phyloP scores from a whole-genome alignment of 1,140 invertebrate species.

The Brachionus paranguensis region DNA sequence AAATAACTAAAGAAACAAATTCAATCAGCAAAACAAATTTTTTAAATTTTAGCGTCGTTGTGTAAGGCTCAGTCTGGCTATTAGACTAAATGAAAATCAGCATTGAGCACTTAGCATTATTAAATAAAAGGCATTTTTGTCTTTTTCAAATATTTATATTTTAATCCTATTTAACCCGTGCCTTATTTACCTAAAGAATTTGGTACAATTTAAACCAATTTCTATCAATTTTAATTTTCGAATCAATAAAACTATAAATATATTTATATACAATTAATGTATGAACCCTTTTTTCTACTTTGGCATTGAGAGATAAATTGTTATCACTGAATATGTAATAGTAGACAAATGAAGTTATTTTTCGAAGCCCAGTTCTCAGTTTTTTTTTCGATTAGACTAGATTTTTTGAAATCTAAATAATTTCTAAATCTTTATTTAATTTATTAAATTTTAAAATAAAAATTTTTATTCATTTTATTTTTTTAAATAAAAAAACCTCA shows the following conservation, averaged over 20 bases:
- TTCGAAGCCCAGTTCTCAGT: background rate
- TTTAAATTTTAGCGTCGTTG: background rate
- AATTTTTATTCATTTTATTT: background rate
- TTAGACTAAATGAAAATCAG: background rate
- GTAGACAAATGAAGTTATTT: background rate
- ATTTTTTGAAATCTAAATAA: background rate
- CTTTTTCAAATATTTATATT: conserved; percentile 11
- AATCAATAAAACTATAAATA: background rate
- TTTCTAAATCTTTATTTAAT: background rate
- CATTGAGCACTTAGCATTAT: background rate
- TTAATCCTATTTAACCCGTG: conserved; percentile 22
- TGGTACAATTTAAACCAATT: background rate
- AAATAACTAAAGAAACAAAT: background rate
- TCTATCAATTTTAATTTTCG: background rate
- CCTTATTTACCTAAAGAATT: background rate
- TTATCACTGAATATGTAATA: background rate
- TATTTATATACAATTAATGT: background rate
- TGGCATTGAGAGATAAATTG: background rate
- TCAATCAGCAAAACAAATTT: background rate
- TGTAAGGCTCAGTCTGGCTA: background rate
- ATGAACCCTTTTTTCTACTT: background rate
- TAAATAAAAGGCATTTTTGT: background rate
- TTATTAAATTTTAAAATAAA: background rate
- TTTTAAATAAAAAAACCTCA: background rate
- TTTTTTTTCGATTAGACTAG: background rate